Percentiles rank a stretch among this genome's conserved stretches.
phyloP scores from a whole-genome alignment of 2,113 vertebrate genomes.

The Halcyon senegalensis region DNA sequence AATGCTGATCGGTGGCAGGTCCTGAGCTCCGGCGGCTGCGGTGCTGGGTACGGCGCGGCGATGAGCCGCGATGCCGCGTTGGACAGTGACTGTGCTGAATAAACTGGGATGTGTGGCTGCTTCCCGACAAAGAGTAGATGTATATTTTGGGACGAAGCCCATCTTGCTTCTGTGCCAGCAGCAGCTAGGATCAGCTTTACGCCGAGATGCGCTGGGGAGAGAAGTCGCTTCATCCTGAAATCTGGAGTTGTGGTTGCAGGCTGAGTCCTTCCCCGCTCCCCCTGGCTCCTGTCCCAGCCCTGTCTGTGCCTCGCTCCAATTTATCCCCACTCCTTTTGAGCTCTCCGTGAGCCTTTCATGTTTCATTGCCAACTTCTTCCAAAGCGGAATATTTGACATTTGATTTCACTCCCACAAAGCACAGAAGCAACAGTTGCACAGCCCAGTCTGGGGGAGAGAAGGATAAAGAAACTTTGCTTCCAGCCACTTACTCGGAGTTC shows the following conservation, averaged over 20 bases:
- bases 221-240: slow-evolving; percentile 2
- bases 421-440: slow-evolving; percentile 60
- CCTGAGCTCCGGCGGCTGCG: accelerated
- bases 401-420: slow-evolving; percentile 66
- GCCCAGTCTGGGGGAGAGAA: neutral
- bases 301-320: slow-evolving; percentile 12
- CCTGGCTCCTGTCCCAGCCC: slow-evolving; percentile 50
- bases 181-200: slow-evolving; percentile 30
- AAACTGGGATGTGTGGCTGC: neutral
- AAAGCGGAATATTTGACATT: slow-evolving; percentile 62
- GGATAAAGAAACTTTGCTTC: slow-evolving; percentile 43
- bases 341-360: slow-evolving; percentile 43
- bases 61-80: accelerated
- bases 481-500: neutral
- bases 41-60: neutral
- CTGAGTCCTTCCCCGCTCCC: neutral
- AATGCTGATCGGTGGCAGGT: accelerated
- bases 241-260: slow-evolving; percentile 3
- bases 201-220: neutral
- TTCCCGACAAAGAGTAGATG: neutral
- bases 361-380: slow-evolving; percentile 40
- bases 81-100: accelerated
- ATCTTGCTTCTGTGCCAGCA: neutral
- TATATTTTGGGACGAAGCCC: neutral
- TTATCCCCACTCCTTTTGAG: neutral